These are phyloP conservation scores for Pantherophis alleghaniensis DNA, from an alignment of 2,797 vertebrate species.

Conservation along the genomic window DNA sequence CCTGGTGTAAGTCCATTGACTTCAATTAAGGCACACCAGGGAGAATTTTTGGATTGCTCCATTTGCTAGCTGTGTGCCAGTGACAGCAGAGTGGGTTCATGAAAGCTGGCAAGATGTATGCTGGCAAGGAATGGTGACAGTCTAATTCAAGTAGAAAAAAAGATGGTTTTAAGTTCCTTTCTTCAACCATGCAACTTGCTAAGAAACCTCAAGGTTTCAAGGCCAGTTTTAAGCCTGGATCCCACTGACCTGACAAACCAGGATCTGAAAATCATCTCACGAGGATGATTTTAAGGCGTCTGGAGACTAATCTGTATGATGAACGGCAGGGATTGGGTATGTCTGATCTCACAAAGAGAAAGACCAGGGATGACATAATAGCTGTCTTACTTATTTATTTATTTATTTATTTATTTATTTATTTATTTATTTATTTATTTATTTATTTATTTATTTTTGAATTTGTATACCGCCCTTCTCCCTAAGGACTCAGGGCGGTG, in stretches of 20 bases:
- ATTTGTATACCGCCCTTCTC: too few species aligned
- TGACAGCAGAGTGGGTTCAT: constrained; percentile 37
- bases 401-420: too few species aligned
- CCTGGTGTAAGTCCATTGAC: constrained; percentile 58
- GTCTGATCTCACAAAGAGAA: neutral
- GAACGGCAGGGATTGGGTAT: neutral
- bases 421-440: too few species aligned
- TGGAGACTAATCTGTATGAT: neutral
- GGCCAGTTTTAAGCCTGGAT: neutral
- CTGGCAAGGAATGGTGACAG: constrained; percentile 31
- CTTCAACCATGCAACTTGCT: neutral
- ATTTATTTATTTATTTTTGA: too few species aligned
- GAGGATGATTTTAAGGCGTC: neutral
- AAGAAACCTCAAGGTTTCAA: neutral
- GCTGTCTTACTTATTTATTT: too few species aligned
- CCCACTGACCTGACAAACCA: too few species aligned
- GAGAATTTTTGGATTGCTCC: constrained; percentile 44
- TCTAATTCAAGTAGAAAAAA: neutral
- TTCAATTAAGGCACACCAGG: constrained; percentile 58
- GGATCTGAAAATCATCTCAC: neutral
- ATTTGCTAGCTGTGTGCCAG: neutral
- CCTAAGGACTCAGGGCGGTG: too few species aligned
- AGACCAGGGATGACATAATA: neutral
- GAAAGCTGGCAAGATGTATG: neutral
- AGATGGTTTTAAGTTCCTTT: neutral